These are phyloP conservation scores for Pseudochromis fuscus DNA, from an alignment of 2,797 vertebrate genomes.

Conservation along the genomic window DNA sequence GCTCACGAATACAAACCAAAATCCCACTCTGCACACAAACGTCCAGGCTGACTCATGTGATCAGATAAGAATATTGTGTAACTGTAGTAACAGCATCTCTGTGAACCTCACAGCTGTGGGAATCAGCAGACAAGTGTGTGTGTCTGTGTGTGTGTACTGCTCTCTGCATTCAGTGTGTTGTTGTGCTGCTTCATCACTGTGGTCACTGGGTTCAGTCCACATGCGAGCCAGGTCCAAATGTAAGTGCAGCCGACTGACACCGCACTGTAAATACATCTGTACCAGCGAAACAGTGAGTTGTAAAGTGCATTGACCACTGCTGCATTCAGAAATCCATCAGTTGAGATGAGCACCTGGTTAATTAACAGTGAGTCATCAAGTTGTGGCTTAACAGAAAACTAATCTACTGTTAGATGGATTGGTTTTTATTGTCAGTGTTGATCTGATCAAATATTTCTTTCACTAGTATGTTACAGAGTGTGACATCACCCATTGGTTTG, in stretches of 20 bases:
- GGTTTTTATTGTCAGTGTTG: too few relatives aligned
- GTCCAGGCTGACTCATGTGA: constrained; percentile 16
- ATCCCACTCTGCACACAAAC: constrained; percentile 10
- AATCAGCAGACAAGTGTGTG: constrained; percentile 25
- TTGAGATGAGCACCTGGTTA: too few relatives aligned
- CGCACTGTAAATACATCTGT: not conserved
- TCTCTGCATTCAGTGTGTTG: constrained; percentile 32
- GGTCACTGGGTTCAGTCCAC: constrained; percentile 27
- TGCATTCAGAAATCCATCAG: not conserved
- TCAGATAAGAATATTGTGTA: constrained; percentile 49
- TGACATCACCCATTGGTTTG: too few relatives aligned
- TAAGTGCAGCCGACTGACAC: constrained; percentile 16
- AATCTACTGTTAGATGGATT: too few relatives aligned
- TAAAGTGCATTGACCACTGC: constrained; percentile 1
- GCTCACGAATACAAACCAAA: constrained; percentile 5
- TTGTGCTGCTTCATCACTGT: constrained; percentile 46
- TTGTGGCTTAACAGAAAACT: too few relatives aligned
- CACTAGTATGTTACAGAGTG: too few relatives aligned
- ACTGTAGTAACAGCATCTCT: constrained; percentile 30
- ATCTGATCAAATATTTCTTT: too few relatives aligned
- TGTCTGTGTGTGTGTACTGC: constrained; percentile 37
- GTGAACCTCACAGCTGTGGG: constrained; percentile 40
- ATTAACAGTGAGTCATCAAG: too few relatives aligned
- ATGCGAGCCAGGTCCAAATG: constrained; percentile 29
- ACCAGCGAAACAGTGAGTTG: not conserved